These are phyloP conservation scores for Origma solitaria DNA, from an alignment of 2,113 vertebrate genomes.

Conservation along the genomic window DNA sequence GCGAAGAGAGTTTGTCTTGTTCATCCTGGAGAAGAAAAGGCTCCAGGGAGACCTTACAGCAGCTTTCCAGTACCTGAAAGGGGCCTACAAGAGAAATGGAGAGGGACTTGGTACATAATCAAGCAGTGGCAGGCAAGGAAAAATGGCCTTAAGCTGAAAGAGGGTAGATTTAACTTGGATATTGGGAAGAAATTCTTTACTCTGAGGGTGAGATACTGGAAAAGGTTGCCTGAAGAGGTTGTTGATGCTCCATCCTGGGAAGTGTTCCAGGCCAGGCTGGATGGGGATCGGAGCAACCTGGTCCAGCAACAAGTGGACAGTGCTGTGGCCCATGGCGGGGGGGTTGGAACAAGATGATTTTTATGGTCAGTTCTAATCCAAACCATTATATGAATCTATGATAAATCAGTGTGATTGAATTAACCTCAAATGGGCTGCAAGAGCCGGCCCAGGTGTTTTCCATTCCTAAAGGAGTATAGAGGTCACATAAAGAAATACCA, in stretches of 20 bases:
- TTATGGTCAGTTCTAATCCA: neutral
- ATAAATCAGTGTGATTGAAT: neutral
- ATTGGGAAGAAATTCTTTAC: neutral
- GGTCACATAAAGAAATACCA: neutral
- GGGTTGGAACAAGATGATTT: neutral
- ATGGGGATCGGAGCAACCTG: neutral
- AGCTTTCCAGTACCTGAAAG: neutral
- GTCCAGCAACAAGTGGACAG: neutral
- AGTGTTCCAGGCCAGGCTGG: neutral
- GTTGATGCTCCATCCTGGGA: neutral
- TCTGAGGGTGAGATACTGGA: neutral
- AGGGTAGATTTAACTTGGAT: neutral
- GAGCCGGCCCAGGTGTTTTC: neutral
- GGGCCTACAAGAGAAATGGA: neutral
- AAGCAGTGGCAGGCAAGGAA: too few species aligned
- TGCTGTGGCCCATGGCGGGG: neutral
- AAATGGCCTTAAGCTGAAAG: neutral
- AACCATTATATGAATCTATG: accelerated
- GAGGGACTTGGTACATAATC: neutral
- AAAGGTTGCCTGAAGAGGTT: neutral
- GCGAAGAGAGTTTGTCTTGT: neutral
- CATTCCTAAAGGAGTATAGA: neutral
- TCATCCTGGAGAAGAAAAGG: neutral
- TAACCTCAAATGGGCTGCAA: neutral
- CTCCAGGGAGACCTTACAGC: neutral